Conservation (phyloP, 1,140 invertebrate genomes). For the Drosophila bipectinata region DNA sequence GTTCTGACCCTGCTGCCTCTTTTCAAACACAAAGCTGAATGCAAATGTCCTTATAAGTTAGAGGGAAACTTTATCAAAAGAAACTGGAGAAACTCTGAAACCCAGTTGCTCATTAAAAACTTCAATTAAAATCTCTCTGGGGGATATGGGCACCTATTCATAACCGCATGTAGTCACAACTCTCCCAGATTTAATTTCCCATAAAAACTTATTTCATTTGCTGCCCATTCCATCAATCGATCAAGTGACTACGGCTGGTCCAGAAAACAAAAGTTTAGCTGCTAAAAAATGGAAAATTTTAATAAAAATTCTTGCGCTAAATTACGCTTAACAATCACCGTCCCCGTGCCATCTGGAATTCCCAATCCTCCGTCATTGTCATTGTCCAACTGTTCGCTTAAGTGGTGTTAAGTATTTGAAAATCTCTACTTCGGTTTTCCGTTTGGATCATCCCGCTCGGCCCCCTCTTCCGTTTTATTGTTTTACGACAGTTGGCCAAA, state of each 20-base stretch:
- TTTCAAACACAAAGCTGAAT: conserved; percentile 57
- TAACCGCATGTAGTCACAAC: conserved; percentile 10
- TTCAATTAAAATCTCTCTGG: neutral
- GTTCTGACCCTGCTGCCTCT: conserved; percentile 42
- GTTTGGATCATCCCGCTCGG: neutral
- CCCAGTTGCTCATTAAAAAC: conserved; percentile 1
- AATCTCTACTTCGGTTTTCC: conserved; percentile 58
- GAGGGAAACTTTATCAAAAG: conserved; percentile 2
- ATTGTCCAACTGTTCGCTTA: conserved; percentile 73
- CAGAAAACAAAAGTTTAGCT: conserved; percentile 45
- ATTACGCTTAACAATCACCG: conserved; percentile 65
- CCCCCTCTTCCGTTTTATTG: conserved; percentile 69
- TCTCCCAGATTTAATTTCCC: conserved; percentile 9
- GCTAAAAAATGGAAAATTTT: conserved; percentile 72
- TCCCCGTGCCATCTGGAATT: neutral
- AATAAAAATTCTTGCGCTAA: conserved; percentile 81
- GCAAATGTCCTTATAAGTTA: conserved; percentile 1
- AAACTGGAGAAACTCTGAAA: neutral
- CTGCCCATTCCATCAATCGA: conserved; percentile 48
- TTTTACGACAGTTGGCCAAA: conserved; percentile 79
- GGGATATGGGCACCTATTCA: neutral
- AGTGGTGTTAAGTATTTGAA: conserved; percentile 81
- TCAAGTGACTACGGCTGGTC: conserved; percentile 53
- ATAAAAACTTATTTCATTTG: conserved; percentile 17
- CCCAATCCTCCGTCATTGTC: conserved; percentile 49